Evolutionary conservation across 2,888 invertebrate genomes (phyloP).

Genomic region (Cheilosia variabilis): DNA sequence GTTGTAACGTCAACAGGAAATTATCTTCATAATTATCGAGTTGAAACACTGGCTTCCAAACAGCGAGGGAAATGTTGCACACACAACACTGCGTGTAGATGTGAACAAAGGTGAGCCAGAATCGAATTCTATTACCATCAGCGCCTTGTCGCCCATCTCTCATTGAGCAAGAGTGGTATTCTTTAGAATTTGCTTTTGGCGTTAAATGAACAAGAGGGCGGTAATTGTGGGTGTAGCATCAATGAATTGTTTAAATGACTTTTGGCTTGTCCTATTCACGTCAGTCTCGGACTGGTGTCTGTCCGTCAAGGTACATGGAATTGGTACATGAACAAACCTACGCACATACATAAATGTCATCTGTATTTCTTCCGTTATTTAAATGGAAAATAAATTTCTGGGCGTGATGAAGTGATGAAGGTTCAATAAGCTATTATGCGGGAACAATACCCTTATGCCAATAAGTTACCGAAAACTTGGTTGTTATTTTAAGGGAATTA

Average conservation of each 20-base stretch:
- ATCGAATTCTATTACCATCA: not conserved
- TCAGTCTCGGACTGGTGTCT: conserved; percentile 24
- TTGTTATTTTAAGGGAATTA: too few relatives aligned
- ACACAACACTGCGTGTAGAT: not conserved
- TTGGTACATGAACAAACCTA: not conserved
- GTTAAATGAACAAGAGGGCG: conserved; percentile 8
- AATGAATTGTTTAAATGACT: conserved; percentile 39
- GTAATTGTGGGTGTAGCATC: conserved; percentile 44
- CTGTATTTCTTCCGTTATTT: not conserved
- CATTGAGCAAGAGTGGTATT: conserved; percentile 24
- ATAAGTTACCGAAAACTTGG: too few relatives aligned
- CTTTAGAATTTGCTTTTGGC: conserved; percentile 15
- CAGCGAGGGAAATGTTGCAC: not conserved
- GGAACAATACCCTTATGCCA: too few relatives aligned
- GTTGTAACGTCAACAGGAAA: conserved; percentile 12
- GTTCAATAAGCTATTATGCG: too few relatives aligned
- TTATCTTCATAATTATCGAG: conserved; percentile 26
- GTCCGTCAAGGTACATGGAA: conserved; percentile 28
- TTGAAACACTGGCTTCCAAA: conserved; percentile 4
- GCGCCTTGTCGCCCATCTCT: conserved; percentile 5
- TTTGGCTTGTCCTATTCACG: conserved; percentile 4
- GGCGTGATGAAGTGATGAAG: too few relatives aligned
- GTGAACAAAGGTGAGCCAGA: not conserved
- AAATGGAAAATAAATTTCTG: conserved; percentile 44
- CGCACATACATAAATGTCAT: too few relatives aligned